Evolutionary conservation across 2,797 vertebrate species (phyloP).

Genomic region (Meriones psammophilus): DNA sequence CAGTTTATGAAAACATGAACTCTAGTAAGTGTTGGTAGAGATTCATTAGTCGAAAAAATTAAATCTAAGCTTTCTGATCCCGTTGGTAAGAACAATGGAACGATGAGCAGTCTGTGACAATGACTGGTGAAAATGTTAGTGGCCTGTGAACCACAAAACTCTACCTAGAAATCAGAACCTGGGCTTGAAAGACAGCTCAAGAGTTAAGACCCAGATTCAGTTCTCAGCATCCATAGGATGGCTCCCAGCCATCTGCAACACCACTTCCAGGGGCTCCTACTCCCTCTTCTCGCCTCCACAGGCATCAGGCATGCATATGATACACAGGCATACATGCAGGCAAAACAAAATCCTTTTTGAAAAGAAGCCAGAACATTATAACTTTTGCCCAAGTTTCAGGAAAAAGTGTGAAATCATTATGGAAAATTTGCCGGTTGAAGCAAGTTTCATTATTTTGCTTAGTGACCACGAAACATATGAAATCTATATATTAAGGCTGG

Average conservation of each 20-base stretch:
- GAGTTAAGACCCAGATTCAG: background rate
- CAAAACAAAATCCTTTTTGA: background rate
- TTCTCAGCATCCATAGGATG: background rate
- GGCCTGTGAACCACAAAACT: constrained; percentile 14
- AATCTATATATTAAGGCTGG: background rate
- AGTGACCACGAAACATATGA: constrained; percentile 16
- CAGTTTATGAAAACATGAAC: constrained; percentile 44
- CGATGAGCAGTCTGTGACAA: background rate
- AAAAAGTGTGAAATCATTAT: constrained; percentile 24
- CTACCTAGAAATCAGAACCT: background rate
- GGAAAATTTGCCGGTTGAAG: background rate
- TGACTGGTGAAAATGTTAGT: background rate
- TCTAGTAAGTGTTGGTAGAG: background rate
- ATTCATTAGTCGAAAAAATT: constrained; percentile 8
- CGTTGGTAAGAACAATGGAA: constrained; percentile 11
- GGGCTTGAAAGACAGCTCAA: background rate
- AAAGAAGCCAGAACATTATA: background rate
- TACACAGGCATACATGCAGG: background rate
- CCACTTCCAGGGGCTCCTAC: background rate
- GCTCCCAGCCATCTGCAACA: background rate
- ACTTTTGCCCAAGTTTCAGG: background rate
- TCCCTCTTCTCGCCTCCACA: too few relatives aligned
- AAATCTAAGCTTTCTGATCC: constrained; percentile 5
- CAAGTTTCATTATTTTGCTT: background rate
- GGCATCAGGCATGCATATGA: background rate